A percentile compares a stretch with the other conserved stretches of the same genome.
These are phyloP conservation scores for Acrocyrtus sp. DNA, from an alignment of 2,888 invertebrate genomes.

Conservation along the genomic window DNA sequence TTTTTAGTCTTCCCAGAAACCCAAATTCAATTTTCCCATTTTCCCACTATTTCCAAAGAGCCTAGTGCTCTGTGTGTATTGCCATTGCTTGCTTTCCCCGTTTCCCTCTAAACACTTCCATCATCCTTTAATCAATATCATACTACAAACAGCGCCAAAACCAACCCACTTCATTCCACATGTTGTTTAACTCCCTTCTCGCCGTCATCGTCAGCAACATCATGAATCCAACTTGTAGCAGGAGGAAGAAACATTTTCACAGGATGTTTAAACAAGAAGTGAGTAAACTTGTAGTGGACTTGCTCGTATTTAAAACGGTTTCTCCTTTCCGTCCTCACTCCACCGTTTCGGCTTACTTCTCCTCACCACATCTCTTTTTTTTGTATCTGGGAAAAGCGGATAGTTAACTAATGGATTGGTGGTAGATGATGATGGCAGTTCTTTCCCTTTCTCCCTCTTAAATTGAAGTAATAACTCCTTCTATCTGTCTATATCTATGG, in stretches of 20 bases:
- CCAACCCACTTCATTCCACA: background rate
- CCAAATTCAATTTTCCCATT: no score
- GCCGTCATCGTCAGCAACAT: background rate
- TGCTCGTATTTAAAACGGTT: constrained; percentile 31
- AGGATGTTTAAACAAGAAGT: constrained; percentile 31
- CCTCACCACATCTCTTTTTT: background rate
- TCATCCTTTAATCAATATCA: constrained; percentile 15
- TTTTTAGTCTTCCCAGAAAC: no score
- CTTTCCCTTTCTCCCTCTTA: no score
- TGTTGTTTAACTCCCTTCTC: constrained; percentile 20
- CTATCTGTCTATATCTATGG: no score
- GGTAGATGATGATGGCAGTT: constrained; percentile 23
- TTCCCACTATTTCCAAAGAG: no score
- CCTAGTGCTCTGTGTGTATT: no score
- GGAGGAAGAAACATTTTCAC: constrained; percentile 4
- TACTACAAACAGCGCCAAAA: background rate
- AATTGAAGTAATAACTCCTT: no score
- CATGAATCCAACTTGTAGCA: background rate
- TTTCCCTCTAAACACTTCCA: no score
- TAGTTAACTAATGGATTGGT: constrained; percentile 41
- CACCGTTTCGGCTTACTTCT: background rate
- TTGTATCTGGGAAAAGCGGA: background rate
- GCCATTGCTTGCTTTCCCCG: no score
- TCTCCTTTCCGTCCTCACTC: background rate
- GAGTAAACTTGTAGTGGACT: constrained; percentile 16